phyloP scores from a whole-genome alignment of 2,113 vertebrate species.

The Platichthys stellatus region DNA sequence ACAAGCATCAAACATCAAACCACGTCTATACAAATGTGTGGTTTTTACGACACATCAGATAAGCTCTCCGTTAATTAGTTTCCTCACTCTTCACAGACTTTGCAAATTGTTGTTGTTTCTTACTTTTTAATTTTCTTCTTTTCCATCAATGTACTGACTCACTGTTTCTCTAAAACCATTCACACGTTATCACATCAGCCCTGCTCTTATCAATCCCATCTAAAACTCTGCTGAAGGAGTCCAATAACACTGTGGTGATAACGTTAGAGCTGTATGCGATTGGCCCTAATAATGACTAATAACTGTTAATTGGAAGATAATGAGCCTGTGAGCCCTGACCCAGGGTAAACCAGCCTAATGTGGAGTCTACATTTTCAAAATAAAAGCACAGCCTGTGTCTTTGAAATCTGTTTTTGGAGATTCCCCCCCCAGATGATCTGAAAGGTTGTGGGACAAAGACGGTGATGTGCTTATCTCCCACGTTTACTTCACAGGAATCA shows the following conservation, averaged over 20 bases:
- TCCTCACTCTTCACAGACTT: constrained; percentile 1
- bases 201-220: background rate
- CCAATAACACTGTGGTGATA: background rate
- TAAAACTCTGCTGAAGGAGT: constrained; percentile 15
- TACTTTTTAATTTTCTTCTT: background rate
- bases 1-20: constrained; percentile 20
- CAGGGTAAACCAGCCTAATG: constrained; percentile 16
- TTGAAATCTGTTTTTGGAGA: constrained; percentile 8
- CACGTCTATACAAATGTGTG: background rate
- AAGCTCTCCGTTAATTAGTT: background rate
- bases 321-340: constrained; percentile 16
- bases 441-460: constrained; percentile 15
- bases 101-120: background rate
- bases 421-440: constrained; percentile 29
- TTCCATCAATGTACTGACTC: background rate
- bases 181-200: background rate
- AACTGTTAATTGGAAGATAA: constrained; percentile 15
- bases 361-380: background rate
- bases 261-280: background rate
- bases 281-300: constrained; percentile 4
- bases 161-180: background rate
- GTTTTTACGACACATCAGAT: constrained; percentile 2
- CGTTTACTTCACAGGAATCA: constrained; percentile 41
- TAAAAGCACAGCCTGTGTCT: background rate
- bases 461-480: constrained; percentile 55